Evolutionary conservation across 2,797 vertebrate genomes (phyloP).

Genomic region (Melopsittacus undulatus): DNA sequence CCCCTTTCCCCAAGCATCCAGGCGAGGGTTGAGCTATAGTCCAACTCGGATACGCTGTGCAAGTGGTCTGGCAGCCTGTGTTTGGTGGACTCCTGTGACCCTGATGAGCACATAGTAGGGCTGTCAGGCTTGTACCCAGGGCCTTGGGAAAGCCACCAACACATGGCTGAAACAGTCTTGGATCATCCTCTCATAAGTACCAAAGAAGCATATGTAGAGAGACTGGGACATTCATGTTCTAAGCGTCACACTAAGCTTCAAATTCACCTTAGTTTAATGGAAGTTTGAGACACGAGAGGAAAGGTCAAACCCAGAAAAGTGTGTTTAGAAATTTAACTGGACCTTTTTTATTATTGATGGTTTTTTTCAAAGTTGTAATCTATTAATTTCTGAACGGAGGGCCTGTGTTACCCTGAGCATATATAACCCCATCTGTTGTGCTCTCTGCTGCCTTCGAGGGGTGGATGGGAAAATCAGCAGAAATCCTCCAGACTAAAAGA

Average conservation of each 20-base stretch:
- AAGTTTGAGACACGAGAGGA: background rate
- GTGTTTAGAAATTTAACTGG: background rate
- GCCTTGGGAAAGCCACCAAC: background rate
- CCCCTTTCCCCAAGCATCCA: background rate
- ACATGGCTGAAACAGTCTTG: background rate
- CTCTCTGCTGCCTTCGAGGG: background rate
- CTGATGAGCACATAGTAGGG: rapidly evolving
- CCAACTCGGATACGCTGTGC: rapidly evolving
- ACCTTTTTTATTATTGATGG: background rate
- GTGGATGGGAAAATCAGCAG: background rate
- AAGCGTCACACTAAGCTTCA: background rate
- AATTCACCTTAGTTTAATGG: background rate
- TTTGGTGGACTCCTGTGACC: background rate
- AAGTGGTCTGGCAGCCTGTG: background rate
- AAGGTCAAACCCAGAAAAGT: background rate
- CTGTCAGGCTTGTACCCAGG: rapidly evolving
- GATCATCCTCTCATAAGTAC: background rate
- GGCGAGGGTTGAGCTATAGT: rapidly evolving
- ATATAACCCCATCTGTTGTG: background rate
- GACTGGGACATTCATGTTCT: background rate
- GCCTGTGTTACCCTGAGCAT: background rate
- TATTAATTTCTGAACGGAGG: background rate
- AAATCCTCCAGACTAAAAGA: background rate
- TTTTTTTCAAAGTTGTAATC: background rate
- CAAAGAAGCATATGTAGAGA: background rate